A percentile compares a stretch with the other conserved stretches of the same genome.
phyloP scores from a whole-genome alignment of 2,113 vertebrate genomes.

The Empidonax traillii region DNA sequence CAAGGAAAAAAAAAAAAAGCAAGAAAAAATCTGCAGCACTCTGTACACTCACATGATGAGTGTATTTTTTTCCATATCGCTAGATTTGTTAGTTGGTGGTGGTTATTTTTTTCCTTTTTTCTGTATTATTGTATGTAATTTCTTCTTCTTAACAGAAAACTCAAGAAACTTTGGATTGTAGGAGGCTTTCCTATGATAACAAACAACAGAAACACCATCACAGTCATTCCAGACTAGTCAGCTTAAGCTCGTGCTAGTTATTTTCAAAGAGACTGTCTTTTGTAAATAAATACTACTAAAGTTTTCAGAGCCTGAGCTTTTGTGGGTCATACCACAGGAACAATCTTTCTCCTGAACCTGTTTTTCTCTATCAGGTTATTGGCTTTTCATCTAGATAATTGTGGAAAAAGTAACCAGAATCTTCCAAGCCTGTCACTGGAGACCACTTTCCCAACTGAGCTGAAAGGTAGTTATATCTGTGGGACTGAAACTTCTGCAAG shows the following conservation, averaged over 20 bases:
- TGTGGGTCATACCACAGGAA: neutral
- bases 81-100: neutral
- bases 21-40: neutral
- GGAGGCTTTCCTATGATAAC: neutral
- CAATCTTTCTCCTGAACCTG: neutral
- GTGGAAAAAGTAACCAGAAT: neutral
- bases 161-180: neutral
- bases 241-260: neutral
- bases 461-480: slow-evolving; percentile 17
- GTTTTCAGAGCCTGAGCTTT: neutral
- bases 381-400: neutral
- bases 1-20: neutral
- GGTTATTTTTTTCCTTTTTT: neutral
- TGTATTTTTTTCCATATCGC: neutral
- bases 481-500: slow-evolving; percentile 25
- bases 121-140: neutral
- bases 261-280: neutral
- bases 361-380: neutral
- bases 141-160: neutral
- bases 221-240: neutral
- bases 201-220: neutral
- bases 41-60: neutral
- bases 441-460: neutral
- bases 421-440: neutral
- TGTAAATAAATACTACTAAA: neutral